Evolutionary conservation across 2,888 invertebrate genomes (phyloP).

Genomic region (Hetaerina titia): DNA sequence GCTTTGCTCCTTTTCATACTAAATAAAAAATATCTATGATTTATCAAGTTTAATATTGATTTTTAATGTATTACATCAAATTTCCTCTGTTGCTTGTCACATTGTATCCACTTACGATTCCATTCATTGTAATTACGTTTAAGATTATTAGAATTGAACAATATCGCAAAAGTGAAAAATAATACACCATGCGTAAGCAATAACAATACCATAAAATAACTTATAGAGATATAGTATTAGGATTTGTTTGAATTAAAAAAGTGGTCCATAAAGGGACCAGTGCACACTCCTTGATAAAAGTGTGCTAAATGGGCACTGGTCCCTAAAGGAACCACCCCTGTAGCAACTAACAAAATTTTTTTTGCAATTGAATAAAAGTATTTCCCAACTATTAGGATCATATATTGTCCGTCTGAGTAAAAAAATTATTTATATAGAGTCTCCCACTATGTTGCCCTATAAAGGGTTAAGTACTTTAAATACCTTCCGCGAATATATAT

Average conservation of each 20-base stretch:
- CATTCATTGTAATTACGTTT: not conserved
- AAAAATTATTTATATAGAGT: not conserved
- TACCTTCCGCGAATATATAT: too few species aligned
- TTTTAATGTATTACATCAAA: too few species aligned
- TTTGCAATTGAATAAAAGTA: not conserved
- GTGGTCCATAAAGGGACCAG: slow-evolving; percentile 34
- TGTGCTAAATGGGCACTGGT: too few species aligned
- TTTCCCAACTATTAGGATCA: not conserved
- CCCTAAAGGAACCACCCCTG: too few species aligned
- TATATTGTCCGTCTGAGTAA: not conserved
- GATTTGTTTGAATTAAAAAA: not conserved
- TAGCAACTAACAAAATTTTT: not conserved
- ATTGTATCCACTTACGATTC: not conserved
- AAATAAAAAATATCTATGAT: too few species aligned
- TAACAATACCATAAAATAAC: not conserved
- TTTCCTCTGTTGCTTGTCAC: not conserved
- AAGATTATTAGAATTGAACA: not conserved
- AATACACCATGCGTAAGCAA: not conserved
- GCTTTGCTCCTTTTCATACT: too few species aligned
- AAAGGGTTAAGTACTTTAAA: slow-evolving; percentile 24
- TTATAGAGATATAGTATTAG: not conserved
- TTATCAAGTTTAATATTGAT: too few species aligned
- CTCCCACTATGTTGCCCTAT: slow-evolving; percentile 6
- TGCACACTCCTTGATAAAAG: too few species aligned
- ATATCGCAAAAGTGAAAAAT: not conserved